phyloP scores from a whole-genome alignment of 2,113 vertebrate species.

The Pluvianellus socialis region DNA sequence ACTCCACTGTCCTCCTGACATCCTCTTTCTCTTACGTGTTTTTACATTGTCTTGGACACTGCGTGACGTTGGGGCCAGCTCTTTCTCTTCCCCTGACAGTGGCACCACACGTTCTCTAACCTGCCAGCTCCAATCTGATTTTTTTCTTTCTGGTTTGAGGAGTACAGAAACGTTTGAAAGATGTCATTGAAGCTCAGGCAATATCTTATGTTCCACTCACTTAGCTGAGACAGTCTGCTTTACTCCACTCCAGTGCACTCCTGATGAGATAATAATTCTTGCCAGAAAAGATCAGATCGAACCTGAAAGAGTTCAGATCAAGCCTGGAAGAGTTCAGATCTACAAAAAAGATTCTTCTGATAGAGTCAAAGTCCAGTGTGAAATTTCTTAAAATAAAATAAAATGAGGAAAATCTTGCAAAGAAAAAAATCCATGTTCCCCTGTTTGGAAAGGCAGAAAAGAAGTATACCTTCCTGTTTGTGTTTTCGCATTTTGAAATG shows the following conservation, averaged over 20 bases:
- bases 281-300: not conserved
- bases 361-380: not conserved
- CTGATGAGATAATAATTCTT: not conserved
- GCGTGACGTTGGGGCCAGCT: accelerated
- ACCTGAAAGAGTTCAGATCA: not conserved
- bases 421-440: not conserved
- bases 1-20: not conserved
- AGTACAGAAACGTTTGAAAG: not conserved
- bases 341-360: not conserved
- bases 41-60: not conserved
- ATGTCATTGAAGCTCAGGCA: not conserved
- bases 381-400: not conserved
- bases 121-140: not conserved
- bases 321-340: not conserved
- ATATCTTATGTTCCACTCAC: not conserved
- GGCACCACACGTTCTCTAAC: not conserved
- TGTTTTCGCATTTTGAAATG: not conserved
- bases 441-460: not conserved
- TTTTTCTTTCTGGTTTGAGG: not conserved
- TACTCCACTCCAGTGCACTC: not conserved
- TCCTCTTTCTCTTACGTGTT: not conserved
- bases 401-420: not conserved
- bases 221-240: not conserved
- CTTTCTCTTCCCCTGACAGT: not conserved
- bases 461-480: not conserved